Percentiles rank a stretch among this genome's conserved stretches.
phyloP scores from a whole-genome alignment of 2,888 invertebrate species.

The Brenthis ino region DNA sequence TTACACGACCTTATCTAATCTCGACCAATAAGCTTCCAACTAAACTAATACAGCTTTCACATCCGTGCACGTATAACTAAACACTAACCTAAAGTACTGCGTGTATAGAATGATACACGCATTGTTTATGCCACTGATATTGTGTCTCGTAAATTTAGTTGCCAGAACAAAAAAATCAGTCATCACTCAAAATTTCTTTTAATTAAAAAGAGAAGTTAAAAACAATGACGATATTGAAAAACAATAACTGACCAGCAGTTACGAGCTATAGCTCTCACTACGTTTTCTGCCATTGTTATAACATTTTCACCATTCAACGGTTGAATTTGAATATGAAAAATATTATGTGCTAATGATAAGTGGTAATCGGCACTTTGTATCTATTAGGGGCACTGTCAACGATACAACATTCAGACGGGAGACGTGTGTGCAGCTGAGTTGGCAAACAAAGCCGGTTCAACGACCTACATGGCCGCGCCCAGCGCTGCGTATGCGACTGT shows the following conservation, averaged over 20 bases:
- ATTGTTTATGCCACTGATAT: constrained; percentile 2
- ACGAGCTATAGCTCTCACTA: constrained; percentile 56
- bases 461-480: constrained; percentile 75
- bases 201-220: constrained; percentile 11
- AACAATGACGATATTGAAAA: constrained; percentile 31
- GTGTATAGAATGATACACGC: constrained; percentile 1
- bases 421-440: constrained; percentile 74
- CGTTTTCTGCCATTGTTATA: constrained; percentile 61
- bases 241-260: constrained; percentile 40
- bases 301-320: constrained; percentile 49
- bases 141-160: constrained; percentile 17
- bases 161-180: constrained; percentile 8
- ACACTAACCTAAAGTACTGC: constrained; percentile 11
- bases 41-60: constrained; percentile 40
- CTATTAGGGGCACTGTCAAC: constrained; percentile 50
- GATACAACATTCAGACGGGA: constrained; percentile 64
- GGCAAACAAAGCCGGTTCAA: constrained; percentile 81
- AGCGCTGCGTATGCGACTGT: constrained; percentile 64
- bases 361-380: constrained; percentile 31
- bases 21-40: constrained; percentile 25
- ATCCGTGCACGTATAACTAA: constrained; percentile 30
- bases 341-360: constrained; percentile 21
- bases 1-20: constrained; percentile 35
- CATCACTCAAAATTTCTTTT: constrained; percentile 23
- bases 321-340: constrained; percentile 31